Percentiles rank a stretch among this genome's conserved stretches.
Evolutionary conservation across 2,888 invertebrate species (phyloP).

Genomic region (Aphrophora alni): DNA sequence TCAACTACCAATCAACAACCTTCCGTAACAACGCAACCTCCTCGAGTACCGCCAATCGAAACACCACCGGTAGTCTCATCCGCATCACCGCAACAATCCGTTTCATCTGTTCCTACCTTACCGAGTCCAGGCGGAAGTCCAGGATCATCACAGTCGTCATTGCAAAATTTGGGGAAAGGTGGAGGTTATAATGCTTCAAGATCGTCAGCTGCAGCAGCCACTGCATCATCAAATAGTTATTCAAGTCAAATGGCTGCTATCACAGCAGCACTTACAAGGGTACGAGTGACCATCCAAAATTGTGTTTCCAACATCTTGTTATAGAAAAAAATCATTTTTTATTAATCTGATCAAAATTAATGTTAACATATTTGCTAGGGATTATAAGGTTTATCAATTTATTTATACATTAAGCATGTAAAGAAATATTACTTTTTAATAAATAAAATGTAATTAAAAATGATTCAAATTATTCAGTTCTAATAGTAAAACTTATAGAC

Average conservation of each 20-base stretch:
- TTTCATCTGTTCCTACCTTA: neutral
- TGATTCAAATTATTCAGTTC: no score
- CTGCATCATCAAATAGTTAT: constrained; percentile 58
- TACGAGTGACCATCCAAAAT: no score
- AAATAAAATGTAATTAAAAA: no score
- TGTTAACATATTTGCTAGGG: no score
- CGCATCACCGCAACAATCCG: constrained; percentile 1
- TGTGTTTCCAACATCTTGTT: no score
- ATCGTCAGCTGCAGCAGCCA: constrained; percentile 29
- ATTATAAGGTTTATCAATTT: no score
- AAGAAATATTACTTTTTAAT: no score
- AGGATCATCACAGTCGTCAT: constrained; percentile 13
- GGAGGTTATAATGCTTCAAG: neutral
- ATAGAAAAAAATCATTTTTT: no score
- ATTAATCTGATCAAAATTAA: no score
- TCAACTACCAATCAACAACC: constrained; percentile 20
- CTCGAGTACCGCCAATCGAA: neutral
- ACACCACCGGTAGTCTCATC: constrained; percentile 11
- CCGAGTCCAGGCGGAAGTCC: constrained; percentile 24
- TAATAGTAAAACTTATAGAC: no score
- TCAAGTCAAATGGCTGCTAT: constrained; percentile 78
- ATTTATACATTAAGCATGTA: no score
- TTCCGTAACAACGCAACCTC: constrained; percentile 9
- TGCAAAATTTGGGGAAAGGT: neutral
- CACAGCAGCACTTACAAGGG: constrained; percentile 69